Evolutionary conservation across 2,888 invertebrate genomes (phyloP).

Genomic region (Ophion ventricosus): DNA sequence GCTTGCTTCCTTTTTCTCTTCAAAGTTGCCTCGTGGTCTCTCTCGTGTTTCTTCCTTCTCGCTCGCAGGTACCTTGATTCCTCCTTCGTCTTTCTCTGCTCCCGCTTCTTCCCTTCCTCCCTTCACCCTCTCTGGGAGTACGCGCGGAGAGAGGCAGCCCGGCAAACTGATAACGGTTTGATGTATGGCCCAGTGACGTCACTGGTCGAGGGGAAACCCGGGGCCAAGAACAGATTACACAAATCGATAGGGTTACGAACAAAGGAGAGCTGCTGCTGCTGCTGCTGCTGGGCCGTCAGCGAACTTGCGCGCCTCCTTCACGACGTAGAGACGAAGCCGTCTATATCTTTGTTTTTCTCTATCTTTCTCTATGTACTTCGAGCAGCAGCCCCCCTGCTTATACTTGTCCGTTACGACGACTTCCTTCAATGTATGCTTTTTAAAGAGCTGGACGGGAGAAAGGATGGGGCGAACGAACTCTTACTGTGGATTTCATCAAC

Average conservation of each 20-base stretch:
- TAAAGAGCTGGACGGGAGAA: conserved; percentile 19
- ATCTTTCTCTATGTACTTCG: neutral
- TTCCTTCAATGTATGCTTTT: conserved; percentile 49
- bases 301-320: conserved; percentile 60
- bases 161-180: conserved; percentile 82
- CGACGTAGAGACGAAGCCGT: conserved; percentile 51
- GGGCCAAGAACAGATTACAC: conserved; percentile 80
- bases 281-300: conserved; percentile 62
- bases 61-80: conserved; percentile 41
- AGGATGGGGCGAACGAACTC: conserved; percentile 54
- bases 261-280: conserved; percentile 72
- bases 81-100: conserved; percentile 10
- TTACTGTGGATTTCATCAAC: conserved; percentile 39
- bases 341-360: conserved; percentile 2
- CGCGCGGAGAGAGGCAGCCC: conserved; percentile 69
- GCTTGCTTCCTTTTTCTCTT: conserved; percentile 40
- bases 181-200: conserved; percentile 77
- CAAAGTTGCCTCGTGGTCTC: conserved; percentile 51
- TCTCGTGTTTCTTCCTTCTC: conserved; percentile 35
- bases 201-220: conserved; percentile 77
- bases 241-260: conserved; percentile 81
- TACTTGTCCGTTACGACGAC: conserved; percentile 50
- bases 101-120: conserved; percentile 39
- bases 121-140: conserved; percentile 51
- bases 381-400: conserved; percentile 11